Evolutionary conservation across 37 sponge, comb jelly and placozoan genomes (phyloP), one percentile per base, ranked within the genome.

Genomic region (Lycopodina hypogea): DNA sequence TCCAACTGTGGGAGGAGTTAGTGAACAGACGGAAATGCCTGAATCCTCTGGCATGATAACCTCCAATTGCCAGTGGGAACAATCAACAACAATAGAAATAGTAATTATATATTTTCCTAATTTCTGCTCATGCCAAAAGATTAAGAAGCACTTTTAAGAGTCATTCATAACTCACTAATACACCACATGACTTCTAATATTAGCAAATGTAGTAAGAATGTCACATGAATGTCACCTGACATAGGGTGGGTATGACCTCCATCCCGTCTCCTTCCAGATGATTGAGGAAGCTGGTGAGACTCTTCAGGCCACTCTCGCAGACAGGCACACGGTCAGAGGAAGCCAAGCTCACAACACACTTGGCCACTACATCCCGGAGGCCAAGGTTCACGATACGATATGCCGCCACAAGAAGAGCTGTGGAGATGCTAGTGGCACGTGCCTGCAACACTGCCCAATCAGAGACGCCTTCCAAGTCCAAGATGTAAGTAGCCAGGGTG

Each of bases 401-500:
- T 42, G 75, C 30, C 1, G 64, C 84, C 15, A 32, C 37, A 32
- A 76, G 52, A 24, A 91, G 41, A 17, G 79, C 69, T 23, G 72
- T 26, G 19, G 81, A 77, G 24, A 92, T 68, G n/a, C 86, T 68
- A 3, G 58, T 58, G 21, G 81, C 81, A 39, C 73, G 76, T 24
- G 85, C 81, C 68, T 92, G 93, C 33, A 92, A 72, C 22, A 83
- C 56, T 0, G 80, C 56, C 87, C 87, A 86, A 34, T 90, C 92
- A 42, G 71, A 26, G 2, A 70, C 77, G 23, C 71, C 68, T 2
- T 67, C 78, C 9, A 50, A 21, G 42, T 66, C 39, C 38, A 92
- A 72, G 24, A 88, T 79, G 48, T 64, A 26, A 2, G 40, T 33
- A 1, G 42, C 28, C 12, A 81, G 34, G 1, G 77, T 9, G 42